phyloP scores from a whole-genome alignment of 2,888 invertebrate genomes.

The Hypena proboscidalis region DNA sequence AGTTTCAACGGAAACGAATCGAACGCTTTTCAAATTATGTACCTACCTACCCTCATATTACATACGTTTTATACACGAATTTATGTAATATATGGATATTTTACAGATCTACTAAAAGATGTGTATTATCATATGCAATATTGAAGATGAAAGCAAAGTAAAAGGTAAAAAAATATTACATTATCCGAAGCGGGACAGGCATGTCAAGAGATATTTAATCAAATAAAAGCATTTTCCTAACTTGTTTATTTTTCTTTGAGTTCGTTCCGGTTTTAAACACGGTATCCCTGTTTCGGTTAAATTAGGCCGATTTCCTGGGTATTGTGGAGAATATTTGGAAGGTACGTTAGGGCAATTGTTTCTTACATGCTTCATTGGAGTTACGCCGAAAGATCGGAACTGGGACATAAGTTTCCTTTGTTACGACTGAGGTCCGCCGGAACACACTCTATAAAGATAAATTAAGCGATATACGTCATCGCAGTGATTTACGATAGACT shows the following conservation, averaged over 20 bases:
- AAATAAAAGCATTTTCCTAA: background rate
- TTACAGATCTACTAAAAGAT: no score
- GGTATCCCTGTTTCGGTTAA: background rate
- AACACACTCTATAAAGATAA: constrained; percentile 52
- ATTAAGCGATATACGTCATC: constrained; percentile 54
- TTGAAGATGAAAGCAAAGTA: constrained; percentile 30
- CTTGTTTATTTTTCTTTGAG: background rate
- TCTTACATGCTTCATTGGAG: constrained; percentile 9
- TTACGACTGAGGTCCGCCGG: constrained; percentile 22
- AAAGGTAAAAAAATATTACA: constrained; percentile 21
- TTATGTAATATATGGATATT: no score
- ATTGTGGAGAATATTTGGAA: constrained; percentile 12
- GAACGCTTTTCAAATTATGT: constrained; percentile 21
- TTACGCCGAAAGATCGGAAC: constrained; percentile 25
- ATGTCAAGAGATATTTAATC: constrained; percentile 14
- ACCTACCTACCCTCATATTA: background rate
- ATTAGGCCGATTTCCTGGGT: background rate
- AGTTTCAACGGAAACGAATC: constrained; percentile 25
- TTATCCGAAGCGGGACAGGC: constrained; percentile 16
- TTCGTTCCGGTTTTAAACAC: background rate
- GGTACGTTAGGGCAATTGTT: constrained; percentile 6
- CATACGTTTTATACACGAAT: constrained; percentile 15
- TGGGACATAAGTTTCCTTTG: constrained; percentile 30
- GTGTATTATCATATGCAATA: constrained; percentile 25
- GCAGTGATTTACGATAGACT: constrained; percentile 47